phyloP scores from a whole-genome alignment of 2,113 vertebrate species.

The Delphinapterus leucas region DNA sequence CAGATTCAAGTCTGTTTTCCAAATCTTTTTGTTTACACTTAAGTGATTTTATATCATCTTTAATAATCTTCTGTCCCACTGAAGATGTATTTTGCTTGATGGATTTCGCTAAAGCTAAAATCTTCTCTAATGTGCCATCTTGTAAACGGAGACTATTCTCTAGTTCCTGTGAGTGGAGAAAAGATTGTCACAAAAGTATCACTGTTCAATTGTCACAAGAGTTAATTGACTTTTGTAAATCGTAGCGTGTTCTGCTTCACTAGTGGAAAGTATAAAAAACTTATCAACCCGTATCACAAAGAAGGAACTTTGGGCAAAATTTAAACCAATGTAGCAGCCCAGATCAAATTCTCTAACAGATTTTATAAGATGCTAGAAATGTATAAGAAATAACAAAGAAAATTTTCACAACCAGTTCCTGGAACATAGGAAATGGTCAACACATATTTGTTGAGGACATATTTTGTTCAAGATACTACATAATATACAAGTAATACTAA shows the following conservation, averaged over 20 bases:
- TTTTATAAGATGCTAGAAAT: background rate
- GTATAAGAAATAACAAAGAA: background rate
- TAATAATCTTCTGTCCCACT: constrained; percentile 77
- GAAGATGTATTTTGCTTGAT: constrained; percentile 81
- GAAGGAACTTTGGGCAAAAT: constrained; percentile 40
- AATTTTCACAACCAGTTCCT: background rate
- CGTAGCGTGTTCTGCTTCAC: background rate
- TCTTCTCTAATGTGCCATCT: constrained; percentile 65
- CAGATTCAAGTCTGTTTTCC: constrained; percentile 76
- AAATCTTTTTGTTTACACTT: constrained; percentile 75
- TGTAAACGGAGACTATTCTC: constrained; percentile 71
- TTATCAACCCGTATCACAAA: constrained; percentile 38
- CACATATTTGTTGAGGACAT: background rate
- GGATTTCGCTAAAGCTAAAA: constrained; percentile 76
- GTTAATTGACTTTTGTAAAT: constrained; percentile 30
- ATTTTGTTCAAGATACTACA: background rate
- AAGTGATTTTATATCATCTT: constrained; percentile 80
- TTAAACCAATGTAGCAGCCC: background rate
- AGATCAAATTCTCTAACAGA: background rate
- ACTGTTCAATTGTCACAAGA: constrained; percentile 9
- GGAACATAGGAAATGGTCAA: background rate
- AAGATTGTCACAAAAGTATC: constrained; percentile 44
- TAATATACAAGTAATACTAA: background rate
- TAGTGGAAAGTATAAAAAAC: constrained; percentile 30
- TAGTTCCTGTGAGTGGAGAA: constrained; percentile 78